Conservation (phyloP, 2,797 vertebrate species). For the Sebastes miniatus region DNA sequence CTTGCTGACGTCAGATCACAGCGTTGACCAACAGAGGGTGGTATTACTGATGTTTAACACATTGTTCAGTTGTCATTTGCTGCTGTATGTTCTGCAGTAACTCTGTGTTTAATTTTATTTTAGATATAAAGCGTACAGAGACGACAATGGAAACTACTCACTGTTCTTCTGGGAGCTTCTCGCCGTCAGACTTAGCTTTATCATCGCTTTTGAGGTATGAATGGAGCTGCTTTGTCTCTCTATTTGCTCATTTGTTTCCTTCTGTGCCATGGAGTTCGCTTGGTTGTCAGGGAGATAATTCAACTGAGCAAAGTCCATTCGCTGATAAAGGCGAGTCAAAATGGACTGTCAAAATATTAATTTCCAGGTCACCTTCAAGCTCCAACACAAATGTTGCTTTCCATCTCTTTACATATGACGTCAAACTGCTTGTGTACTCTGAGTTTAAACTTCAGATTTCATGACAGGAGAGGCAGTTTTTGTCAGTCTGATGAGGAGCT, state of each 20-base stretch:
- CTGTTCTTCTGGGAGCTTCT: constrained; percentile 86
- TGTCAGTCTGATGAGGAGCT: not conserved
- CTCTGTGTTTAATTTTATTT: not conserved
- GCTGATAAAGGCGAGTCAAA: not conserved
- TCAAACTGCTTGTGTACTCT: not conserved
- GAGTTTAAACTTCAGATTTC: not conserved
- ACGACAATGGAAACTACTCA: constrained; percentile 78
- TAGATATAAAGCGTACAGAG: constrained; percentile 84
- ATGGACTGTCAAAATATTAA: not conserved
- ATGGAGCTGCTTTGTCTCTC: not conserved
- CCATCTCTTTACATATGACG: not conserved
- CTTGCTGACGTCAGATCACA: not conserved
- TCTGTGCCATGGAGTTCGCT: not conserved
- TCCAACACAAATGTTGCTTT: not conserved
- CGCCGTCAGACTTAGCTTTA: constrained; percentile 83
- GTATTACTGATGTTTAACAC: constrained; percentile 11
- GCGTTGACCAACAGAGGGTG: constrained; percentile 42
- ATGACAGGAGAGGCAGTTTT: not conserved
- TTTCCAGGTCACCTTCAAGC: not conserved
- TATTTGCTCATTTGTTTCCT: not conserved
- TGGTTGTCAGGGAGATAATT: not conserved
- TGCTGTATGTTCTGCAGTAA: not conserved
- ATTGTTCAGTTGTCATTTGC: not conserved
- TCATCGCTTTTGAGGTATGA: constrained; percentile 85
- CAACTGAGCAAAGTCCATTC: not conserved